Conservation (phyloP, 2,113 vertebrate species). For the Onychostoma macrolepis region DNA sequence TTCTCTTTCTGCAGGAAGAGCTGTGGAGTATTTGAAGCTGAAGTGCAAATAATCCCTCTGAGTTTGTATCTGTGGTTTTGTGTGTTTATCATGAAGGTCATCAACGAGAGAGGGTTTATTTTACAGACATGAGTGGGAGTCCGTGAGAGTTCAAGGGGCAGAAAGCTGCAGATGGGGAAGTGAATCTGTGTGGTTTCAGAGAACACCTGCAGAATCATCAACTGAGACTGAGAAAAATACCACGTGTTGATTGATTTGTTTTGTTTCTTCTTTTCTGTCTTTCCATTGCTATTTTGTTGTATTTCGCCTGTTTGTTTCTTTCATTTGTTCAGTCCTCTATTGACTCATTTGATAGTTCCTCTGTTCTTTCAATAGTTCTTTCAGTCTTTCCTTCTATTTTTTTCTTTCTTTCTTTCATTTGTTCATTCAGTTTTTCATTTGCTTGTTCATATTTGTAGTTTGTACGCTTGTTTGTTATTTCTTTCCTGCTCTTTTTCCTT, state of each 20-base stretch:
- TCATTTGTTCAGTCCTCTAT: neutral
- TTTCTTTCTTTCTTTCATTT: no score
- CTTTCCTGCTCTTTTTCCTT: no score
- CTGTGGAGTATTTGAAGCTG: neutral
- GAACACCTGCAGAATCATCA: slow-evolving; percentile 35
- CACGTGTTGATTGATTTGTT: neutral
- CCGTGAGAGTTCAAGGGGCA: neutral
- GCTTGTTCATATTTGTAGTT: no score
- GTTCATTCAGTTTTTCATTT: no score
- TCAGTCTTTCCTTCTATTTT: neutral
- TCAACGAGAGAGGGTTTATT: neutral
- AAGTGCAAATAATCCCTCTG: neutral
- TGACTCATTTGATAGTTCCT: neutral
- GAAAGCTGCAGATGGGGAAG: neutral
- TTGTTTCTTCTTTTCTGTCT: neutral
- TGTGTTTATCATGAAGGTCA: neutral
- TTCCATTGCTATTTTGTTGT: neutral
- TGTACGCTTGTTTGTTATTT: neutral
- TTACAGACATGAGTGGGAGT: neutral
- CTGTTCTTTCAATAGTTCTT: neutral
- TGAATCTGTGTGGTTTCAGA: neutral
- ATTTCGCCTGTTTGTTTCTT: neutral
- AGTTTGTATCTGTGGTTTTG: neutral
- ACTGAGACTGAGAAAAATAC: neutral
- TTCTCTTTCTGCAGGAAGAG: neutral